These are phyloP conservation scores for Auanema sp. DNA, from an alignment of 2,888 invertebrate species.

Conservation along the genomic window DNA sequence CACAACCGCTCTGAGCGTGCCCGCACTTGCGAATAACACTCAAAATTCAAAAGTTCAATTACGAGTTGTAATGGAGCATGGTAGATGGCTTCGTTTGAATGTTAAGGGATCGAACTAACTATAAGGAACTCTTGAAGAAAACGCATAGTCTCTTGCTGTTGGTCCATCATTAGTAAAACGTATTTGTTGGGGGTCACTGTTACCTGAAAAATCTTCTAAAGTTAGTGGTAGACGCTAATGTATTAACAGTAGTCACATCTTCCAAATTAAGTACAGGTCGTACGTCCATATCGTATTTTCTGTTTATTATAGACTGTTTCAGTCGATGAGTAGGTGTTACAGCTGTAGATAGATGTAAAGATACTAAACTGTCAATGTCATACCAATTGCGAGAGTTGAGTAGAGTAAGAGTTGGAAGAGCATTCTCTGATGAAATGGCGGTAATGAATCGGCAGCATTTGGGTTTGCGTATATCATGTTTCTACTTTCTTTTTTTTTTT, in stretches of 20 bases:
- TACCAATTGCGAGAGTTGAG: too few relatives aligned
- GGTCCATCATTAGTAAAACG: constrained; percentile 42
- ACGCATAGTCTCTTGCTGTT: constrained; percentile 47
- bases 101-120: constrained; percentile 17
- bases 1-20: too few relatives aligned
- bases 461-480: too few relatives aligned
- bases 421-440: too few relatives aligned
- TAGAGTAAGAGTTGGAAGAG: too few relatives aligned
- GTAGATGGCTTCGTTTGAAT: not conserved
- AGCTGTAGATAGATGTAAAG: too few relatives aligned
- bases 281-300: constrained; percentile 13
- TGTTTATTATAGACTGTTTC: not conserved
- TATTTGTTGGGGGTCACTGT: constrained; percentile 40
- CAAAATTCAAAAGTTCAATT: not conserved
- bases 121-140: constrained; percentile 43
- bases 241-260: constrained; percentile 6
- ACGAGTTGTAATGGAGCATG: not conserved
- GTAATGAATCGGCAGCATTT: too few relatives aligned
- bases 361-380: too few relatives aligned
- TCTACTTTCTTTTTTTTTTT: too few relatives aligned
- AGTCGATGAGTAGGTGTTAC: constrained; percentile 19
- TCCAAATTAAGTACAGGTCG: constrained; percentile 8
- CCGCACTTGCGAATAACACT: too few relatives aligned
- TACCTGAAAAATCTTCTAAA: constrained; percentile 10
- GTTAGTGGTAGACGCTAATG: not conserved